These are phyloP conservation scores for Leptopterna dolabrata DNA, from an alignment of 2,888 invertebrate genomes.

Conservation along the genomic window DNA sequence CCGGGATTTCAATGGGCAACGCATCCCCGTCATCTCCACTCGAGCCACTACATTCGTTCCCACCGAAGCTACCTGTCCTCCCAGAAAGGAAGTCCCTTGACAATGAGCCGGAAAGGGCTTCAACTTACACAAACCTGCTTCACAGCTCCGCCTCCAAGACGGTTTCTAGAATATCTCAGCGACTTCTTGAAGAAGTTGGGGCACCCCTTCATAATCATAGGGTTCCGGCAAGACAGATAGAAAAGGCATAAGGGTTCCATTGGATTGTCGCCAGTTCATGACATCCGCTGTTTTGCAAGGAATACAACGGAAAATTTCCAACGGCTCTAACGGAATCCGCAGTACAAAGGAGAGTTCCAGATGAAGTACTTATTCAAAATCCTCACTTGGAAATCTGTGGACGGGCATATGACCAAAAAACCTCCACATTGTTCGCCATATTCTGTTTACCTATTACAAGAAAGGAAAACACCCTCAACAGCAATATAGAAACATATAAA, in stretches of 20 bases:
- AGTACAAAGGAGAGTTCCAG: too few species aligned
- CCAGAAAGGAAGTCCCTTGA: not conserved
- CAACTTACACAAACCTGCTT: conserved; percentile 45
- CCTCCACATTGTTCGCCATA: too few species aligned
- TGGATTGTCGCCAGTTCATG: not conserved
- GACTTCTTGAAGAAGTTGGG: conserved; percentile 27
- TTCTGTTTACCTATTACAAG: too few species aligned
- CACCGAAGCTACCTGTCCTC: conserved; percentile 32
- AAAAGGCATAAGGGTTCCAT: not conserved
- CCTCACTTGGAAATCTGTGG: too few species aligned
- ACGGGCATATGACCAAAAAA: too few species aligned
- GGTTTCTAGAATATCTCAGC: not conserved
- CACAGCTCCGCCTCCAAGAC: conserved; percentile 27
- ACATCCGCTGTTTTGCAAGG: conserved; percentile 27
- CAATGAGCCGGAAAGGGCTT: conserved; percentile 48
- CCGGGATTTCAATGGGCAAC: conserved; percentile 23
- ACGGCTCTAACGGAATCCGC: conserved; percentile 12
- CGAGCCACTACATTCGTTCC: conserved; percentile 23
- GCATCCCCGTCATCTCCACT: conserved; percentile 30
- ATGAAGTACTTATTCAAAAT: not conserved
- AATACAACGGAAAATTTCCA: not conserved
- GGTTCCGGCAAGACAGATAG: not conserved
- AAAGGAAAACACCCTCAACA: too few species aligned
- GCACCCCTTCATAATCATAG: conserved; percentile 1
- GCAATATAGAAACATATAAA: too few species aligned